Percentiles rank a stretch among this genome's conserved stretches.
These are phyloP conservation scores for Pseudachorutes palmiensis DNA, from an alignment of 1,140 invertebrate genomes.

Conservation along the genomic window DNA sequence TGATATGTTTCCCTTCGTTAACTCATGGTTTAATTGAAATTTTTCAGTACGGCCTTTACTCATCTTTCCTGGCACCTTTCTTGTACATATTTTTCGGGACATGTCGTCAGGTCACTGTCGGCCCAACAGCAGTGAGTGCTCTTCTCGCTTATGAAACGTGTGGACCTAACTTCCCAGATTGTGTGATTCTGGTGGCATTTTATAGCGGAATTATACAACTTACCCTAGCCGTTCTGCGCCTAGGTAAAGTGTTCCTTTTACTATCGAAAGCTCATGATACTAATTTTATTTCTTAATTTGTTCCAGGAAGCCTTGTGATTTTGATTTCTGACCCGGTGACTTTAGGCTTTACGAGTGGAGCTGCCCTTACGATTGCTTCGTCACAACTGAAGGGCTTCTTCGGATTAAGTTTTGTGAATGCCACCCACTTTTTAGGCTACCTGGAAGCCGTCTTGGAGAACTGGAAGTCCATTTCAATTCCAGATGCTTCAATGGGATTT, in stretches of 20 bases:
- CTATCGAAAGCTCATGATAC: constrained; percentile 49
- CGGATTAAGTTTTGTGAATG: constrained; percentile 53
- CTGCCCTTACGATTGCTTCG: constrained; percentile 76
- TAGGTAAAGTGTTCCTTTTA: constrained; percentile 54
- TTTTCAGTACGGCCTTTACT: constrained; percentile 60
- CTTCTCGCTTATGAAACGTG: constrained; percentile 23
- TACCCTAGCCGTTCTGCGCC: constrained; percentile 14
- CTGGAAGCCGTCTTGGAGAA: constrained; percentile 56
- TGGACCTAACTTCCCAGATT: constrained; percentile 24
- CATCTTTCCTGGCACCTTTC: constrained; percentile 65
- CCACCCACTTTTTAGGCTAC: constrained; percentile 56
- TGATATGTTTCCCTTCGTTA: constrained; percentile 9
- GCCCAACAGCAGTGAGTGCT: constrained; percentile 77
- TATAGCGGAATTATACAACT: constrained; percentile 28
- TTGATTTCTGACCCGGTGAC: constrained; percentile 84
- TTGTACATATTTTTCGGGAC: constrained; percentile 82
- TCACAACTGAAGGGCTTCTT: constrained; percentile 74
- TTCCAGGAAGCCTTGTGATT: constrained; percentile 79
- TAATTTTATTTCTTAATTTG: neutral
- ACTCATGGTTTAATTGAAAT: constrained; percentile 2
- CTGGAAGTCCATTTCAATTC: constrained; percentile 55
- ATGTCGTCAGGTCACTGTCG: constrained; percentile 82
- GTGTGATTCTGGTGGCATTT: constrained; percentile 23
- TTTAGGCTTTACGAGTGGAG: constrained; percentile 72
- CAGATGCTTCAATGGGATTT: constrained; percentile 58